Base-by-base conservation (phyloP, 2,888 invertebrate genomes). In the Ganaspis brasiliensis region DNA sequence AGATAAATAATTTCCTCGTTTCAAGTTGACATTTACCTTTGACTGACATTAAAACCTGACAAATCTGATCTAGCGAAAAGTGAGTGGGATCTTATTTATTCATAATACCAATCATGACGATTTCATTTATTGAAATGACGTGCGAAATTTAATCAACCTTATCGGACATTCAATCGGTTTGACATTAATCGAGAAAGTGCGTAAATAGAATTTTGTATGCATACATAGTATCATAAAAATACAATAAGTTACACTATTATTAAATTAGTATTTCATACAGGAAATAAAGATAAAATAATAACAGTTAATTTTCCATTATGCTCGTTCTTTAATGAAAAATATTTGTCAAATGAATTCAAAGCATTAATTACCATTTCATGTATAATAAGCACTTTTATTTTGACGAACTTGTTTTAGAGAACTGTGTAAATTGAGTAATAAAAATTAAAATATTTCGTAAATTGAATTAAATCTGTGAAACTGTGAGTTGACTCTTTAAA, bases 401-500 rank as follows among this genome's bases (percentile, higher is more conserved):
- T 2, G 49, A 2, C 6, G 0, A 49, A 49, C n/a, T 1, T 2
- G 49, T 1, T n/a, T 5, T 52, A 52, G 16, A 19, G 8, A 19
- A 52, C 3, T 19, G 9, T 24, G 19, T 4, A 12, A 56, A 56
- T 24, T 24, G 21, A 55, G 3, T 12, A 24, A 26, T 56, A 8
- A 24, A 56, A 56, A 56, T 24, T 56, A 56, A 10, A 14, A 26
- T 24, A 24, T 56, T 56, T 56, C 12, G 56, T 56, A 56, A 56
- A 26, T 24, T 56, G 12, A 56, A 56, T 56, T 12, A 14, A 56
- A 26, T 67, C 40, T 45, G 40, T n/a, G 45, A 67, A 45, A 40
- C 24, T 24, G 31, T 31, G 67, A 67, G n/a, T 67, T 67, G 67
- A 67, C 67, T 45, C 45, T 45, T 45, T 21, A 45, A 67, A 67